Evolutionary conservation across 2,113 vertebrate species (phyloP), one percentile per base, ranked within the genome.

Genomic region (Ceuthmochares aereus): DNA sequence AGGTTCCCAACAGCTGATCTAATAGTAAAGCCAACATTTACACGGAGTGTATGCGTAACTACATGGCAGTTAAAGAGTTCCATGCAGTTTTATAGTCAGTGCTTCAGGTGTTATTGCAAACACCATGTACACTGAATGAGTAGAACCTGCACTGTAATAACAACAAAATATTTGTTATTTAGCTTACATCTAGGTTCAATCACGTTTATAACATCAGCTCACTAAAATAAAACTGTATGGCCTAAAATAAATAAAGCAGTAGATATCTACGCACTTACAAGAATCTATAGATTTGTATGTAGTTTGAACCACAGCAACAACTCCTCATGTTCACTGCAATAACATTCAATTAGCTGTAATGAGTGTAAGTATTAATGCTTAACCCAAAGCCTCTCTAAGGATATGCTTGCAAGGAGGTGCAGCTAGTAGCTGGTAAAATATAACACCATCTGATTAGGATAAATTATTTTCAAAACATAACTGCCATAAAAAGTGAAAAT

Each of bases 401-500:
- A 92, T 69, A 92, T 43, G 37, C 68, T 96, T 96, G 63, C 75
- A 87, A 89, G 83, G 87, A 64, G 87, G 58, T 95, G 25, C 86
- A 77, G 42, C 74, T 95, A 82, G 83, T 89, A 73, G 86, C 64
- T 92, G 84, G 80, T 88, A 96, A 82, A 84, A 88, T 86, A 93
- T 36, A 92, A 82, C 54, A 73, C 43, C 74, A 92, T 72, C 76
- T 95, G 78, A 96, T 96, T 96, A 93, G 63, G 73, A 94, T 59
- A 96, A 96, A 94, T 93, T 97, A 96, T 95, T 96, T 94, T 96
- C 93, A 89, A 95, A 95, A 96, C 59, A 68, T 95, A 95, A 86
- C 83, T 94, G 89, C 84, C 95, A 92, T 83, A 87, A 96, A 97
- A 96, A 86, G 42, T 67, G 84, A 95, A 95, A 97, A 95, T 64